Conservation (phyloP, 2,113 vertebrate species). For the Pagrus major region DNA sequence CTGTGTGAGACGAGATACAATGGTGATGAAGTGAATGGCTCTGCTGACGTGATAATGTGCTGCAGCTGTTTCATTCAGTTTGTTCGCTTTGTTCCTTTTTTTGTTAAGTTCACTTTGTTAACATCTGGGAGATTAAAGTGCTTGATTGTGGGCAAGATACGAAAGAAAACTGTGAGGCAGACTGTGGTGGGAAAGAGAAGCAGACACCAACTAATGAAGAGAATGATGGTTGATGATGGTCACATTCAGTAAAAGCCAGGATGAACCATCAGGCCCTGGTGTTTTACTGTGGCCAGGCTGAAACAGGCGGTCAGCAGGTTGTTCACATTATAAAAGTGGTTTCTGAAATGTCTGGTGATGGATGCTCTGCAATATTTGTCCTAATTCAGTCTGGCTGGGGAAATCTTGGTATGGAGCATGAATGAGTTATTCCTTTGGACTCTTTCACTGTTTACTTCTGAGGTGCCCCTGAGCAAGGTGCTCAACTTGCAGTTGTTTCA, state of each 20-base stretch:
- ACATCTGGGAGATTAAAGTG: background rate
- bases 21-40: background rate
- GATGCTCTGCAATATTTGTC: background rate
- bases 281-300: background rate
- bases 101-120: background rate
- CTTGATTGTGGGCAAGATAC: background rate
- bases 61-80: background rate
- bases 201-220: background rate
- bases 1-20: background rate
- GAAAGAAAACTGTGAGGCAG: background rate
- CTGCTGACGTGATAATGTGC: background rate
- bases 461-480: background rate
- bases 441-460: background rate
- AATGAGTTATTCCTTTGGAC: background rate
- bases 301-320: constrained; percentile 12
- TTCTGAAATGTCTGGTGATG: constrained; percentile 24
- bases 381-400: constrained; percentile 13
- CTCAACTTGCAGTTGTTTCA: too few relatives aligned
- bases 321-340: constrained; percentile 1
- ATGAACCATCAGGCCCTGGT: background rate
- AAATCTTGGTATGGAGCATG: constrained; percentile 1
- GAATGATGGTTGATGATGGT: background rate
- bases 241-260: constrained; percentile 10
- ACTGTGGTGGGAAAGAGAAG: background rate
- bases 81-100: background rate